Conservation (phyloP, 37 sponge, comb jelly and placozoan species). For the Aphrocallistes beatrix region DNA sequence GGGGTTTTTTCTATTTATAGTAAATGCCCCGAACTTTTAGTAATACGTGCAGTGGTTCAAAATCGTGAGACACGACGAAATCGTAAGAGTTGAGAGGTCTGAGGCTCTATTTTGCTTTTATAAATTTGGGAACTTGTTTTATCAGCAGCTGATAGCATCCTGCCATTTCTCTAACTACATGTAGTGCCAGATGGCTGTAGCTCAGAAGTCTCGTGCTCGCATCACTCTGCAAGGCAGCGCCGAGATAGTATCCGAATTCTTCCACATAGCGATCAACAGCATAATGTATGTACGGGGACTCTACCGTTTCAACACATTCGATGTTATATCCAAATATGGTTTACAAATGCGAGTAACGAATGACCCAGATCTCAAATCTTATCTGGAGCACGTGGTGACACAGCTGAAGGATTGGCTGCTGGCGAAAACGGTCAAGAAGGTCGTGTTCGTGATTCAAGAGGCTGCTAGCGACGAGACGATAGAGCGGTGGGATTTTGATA, state of each 20-base stretch:
- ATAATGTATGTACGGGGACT: neutral
- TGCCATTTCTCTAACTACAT: no score
- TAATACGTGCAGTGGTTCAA: no score
- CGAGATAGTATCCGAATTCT: neutral
- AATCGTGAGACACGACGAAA: no score
- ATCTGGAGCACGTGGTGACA: neutral
- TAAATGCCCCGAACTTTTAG: no score
- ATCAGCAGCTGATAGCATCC: no score
- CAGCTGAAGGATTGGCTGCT: neutral
- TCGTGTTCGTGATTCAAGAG: neutral
- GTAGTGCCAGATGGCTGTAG: slow-evolving; percentile 4
- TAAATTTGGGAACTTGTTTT: no score
- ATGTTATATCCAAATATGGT: neutral
- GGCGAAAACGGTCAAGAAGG: neutral
- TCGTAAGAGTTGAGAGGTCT: no score
- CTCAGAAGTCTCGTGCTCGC: neutral
- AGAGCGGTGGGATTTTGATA: slow-evolving; percentile 14
- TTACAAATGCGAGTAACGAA: neutral
- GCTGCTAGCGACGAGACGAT: neutral
- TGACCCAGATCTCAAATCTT: neutral
- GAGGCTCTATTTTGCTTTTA: no score
- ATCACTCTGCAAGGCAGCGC: slow-evolving; percentile 9
- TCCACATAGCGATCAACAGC: slow-evolving; percentile 17
- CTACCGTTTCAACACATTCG: neutral
- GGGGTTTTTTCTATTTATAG: no score